These are phyloP conservation scores for Cistogaster globosa DNA, from an alignment of 2,888 invertebrate genomes.

Conservation along the genomic window DNA sequence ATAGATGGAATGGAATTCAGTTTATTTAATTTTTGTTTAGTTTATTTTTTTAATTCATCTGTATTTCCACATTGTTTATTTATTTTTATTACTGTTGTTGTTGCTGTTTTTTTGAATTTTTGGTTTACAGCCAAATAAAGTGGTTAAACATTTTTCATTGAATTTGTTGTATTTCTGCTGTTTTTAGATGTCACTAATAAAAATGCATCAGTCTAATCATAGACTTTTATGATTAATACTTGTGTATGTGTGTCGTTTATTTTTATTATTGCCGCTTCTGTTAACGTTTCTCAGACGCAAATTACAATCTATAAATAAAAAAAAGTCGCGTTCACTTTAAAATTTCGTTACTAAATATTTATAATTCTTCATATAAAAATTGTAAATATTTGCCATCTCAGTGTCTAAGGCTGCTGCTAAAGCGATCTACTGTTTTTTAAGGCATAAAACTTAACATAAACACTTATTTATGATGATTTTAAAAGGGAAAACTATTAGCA, in stretches of 20 bases:
- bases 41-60: conserved; percentile 11
- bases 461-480: too few species aligned
- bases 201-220: conserved; percentile 17
- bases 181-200: conserved; percentile 37
- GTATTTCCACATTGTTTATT: conserved; percentile 26
- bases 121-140: conserved; percentile 56
- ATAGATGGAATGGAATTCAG: conserved; percentile 41
- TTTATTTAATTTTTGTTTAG: conserved; percentile 2
- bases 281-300: conserved; percentile 22
- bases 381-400: not conserved
- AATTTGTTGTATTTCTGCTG: not conserved
- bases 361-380: too few species aligned
- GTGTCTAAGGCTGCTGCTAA: too few species aligned
- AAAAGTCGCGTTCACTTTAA: conserved; percentile 6
- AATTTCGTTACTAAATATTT: conserved; percentile 35
- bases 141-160: conserved; percentile 14
- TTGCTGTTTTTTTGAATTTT: conserved; percentile 16
- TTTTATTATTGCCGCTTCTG: conserved; percentile 39
- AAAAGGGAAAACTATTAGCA: too few species aligned
- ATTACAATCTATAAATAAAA: conserved; percentile 35
- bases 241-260: not conserved
- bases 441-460: too few species aligned
- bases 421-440: too few species aligned
- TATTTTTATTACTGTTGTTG: conserved; percentile 28
- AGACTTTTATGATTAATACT: not conserved